Base-by-base conservation (phyloP, 1,140 invertebrate species). In the Bombus waltoni region DNA sequence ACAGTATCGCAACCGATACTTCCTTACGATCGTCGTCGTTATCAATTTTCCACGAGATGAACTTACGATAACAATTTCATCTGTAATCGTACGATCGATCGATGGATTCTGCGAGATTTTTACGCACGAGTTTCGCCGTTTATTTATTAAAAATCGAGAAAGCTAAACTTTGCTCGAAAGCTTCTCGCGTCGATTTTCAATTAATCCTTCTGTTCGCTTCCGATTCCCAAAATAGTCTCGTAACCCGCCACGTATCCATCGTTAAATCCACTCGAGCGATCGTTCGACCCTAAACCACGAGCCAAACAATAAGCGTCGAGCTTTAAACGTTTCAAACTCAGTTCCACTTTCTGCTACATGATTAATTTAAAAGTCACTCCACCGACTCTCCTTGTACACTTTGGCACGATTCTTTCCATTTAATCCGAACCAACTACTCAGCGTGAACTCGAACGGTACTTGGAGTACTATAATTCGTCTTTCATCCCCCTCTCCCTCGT, bases 331-430 rank as follows among this genome's bases (percentile, higher is more conserved):
- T 71, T 44, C 38, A n/a, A 77, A 32, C 38, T 0, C 44, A 42
- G 68, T n/a, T 35, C 22, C 44, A 57, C 22, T 28, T n/a, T 62
- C 11, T 35, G 40, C 10, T 13, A 1, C 6, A n/a, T 2, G 80
- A 83, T 57, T 53, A 70, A 83, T 83, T 78, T 57, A 59, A 83
- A 83, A 78, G 74, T 47, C 74, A 40, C 25, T 38, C 35, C 1
- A 28, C 9, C 40, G 0, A 18, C 44, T 38, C 71, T 38, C 65
- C 11, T 47, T 59, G 47, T 32, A 32, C 44, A 68, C 74, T 38
- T 47, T 47, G 40, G 59, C 57, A n/a, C 25, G 28, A 59, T 83
- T 68, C 40, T 57, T 57, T 78, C 74, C 74, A 77, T 83, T 77
- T 77, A 83, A 71, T 44, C n/a, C 47, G 18, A 22, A 22, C 32